A percentile compares a stretch with the other conserved stretches of the same genome.
Evolutionary conservation across 64 coral and sea anemone genomes (phyloP).

Genomic region (Dendrophyllia cribrosa): DNA sequence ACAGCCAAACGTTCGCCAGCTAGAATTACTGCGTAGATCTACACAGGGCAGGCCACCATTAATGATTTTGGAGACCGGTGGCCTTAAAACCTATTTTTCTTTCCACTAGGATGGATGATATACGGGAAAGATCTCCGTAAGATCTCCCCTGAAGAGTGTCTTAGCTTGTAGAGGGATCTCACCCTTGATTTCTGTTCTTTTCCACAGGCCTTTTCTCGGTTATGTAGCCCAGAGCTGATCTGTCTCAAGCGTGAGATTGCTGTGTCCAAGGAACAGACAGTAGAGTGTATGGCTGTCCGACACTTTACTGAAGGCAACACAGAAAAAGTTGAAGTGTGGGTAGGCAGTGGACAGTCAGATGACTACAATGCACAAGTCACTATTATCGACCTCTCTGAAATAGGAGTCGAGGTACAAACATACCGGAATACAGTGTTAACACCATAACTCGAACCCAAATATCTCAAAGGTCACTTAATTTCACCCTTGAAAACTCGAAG

Average conservation of each 20-base stretch:
- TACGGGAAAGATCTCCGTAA: no score
- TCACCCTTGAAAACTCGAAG: no score
- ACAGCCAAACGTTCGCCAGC: no score
- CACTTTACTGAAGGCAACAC: constrained; percentile 58
- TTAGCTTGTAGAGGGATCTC: background rate
- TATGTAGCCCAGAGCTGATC: constrained; percentile 82
- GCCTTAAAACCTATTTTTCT: no score
- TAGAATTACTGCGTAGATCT: no score
- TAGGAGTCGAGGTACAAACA: constrained; percentile 51
- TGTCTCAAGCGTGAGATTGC: constrained; percentile 90
- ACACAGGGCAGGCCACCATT: no score
- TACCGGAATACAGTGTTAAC: background rate
- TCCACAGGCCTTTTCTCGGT: constrained; percentile 83
- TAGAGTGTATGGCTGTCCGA: constrained; percentile 95
- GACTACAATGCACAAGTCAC: constrained; percentile 70
- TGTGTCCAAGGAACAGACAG: constrained; percentile 89
- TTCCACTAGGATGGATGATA: no score
- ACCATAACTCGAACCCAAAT: no score
- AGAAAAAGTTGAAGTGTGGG: constrained; percentile 89
- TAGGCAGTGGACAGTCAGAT: constrained; percentile 85
- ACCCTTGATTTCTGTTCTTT: background rate
- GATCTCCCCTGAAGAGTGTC: no score
- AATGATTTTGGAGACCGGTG: no score
- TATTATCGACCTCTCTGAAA: constrained; percentile 78
- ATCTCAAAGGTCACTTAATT: no score